Base-by-base conservation (phyloP, 2,888 invertebrate genomes). In the Cerastis leucographa region DNA sequence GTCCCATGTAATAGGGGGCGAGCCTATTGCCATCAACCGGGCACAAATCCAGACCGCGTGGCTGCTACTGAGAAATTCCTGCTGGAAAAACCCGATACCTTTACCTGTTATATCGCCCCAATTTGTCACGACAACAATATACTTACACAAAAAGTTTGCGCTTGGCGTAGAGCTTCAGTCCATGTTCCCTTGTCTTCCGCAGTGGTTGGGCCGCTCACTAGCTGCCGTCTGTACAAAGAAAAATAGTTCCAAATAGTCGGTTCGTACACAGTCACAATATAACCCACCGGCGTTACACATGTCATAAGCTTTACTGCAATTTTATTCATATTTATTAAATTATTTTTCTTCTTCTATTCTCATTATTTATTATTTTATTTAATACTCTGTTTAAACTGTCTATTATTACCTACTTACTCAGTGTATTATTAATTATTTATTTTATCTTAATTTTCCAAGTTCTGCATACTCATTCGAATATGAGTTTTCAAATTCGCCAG, bases 241-340 rank as follows among this genome's bases (percentile, higher is more conserved):
- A 86, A 83, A 49, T 91, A 90, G 92, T 88, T 89, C 83, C 79
- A 82, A 81, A 86, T 88, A 81, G 84, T 90, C 75, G 87, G 92
- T 92, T 92, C 86, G 92, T 92, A 92, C 78, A 91, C 76, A 71
- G 61, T 87, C 75, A 71, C 68, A 74, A 35, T 83, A 81, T 78
- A 80, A 70, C 72, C 71, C 67, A 54, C 1, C 25, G 59, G 64
- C 44, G 11, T 54, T 29, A 35, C 17, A 54, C n/a, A 46, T 22
- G 17, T 22, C 25, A 46, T 40, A 49, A 6, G 35, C 35, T 65
- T 65, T 79, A 44, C 7, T 51, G 25, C 22, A 35, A 44, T 54
- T 44, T 44, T 67, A 51, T 40, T 54, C 29, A 29, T 35, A 4
- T 25, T 6, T 35, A 19, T n/a, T n/a, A 51, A 11, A 5, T 29